Percentiles rank a stretch among this genome's conserved stretches.
phyloP scores from a whole-genome alignment of 2,888 invertebrate genomes.

The Tachina fera region DNA sequence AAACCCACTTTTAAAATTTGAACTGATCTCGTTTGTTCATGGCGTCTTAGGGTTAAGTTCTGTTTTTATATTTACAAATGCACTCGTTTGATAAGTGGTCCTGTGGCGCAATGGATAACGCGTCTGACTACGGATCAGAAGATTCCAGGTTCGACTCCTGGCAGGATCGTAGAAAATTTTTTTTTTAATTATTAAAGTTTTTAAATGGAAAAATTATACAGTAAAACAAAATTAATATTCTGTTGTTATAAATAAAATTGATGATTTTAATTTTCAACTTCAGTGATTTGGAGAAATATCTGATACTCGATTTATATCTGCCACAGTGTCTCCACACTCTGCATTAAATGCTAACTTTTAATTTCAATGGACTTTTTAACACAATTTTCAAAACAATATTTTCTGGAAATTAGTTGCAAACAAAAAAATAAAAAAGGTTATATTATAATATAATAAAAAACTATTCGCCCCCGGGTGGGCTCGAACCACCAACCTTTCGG shows the following conservation, averaged over 20 bases:
- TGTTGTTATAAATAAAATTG: slow-evolving; percentile 1
- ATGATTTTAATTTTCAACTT: neutral
- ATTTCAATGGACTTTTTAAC: too few relatives aligned
- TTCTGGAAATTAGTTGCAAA: neutral
- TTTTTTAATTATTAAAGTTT: too few relatives aligned
- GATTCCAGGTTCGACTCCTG: slow-evolving; percentile 84
- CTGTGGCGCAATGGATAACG: slow-evolving; percentile 84
- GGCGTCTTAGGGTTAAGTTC: neutral
- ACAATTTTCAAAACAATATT: too few relatives aligned
- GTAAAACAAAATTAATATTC: slow-evolving; percentile 10
- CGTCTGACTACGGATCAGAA: slow-evolving; percentile 84
- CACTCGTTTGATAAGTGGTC: slow-evolving; percentile 74
- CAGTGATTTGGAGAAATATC: too few relatives aligned
- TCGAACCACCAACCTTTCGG: slow-evolving; percentile 99
- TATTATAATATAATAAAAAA: neutral
- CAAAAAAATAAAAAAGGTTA: neutral
- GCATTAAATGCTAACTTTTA: too few relatives aligned
- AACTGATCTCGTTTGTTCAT: neutral
- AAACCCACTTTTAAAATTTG: slow-evolving; percentile 12
- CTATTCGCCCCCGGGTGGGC: slow-evolving; percentile 96
- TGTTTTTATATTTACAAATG: neutral
- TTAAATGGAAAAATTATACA: too few relatives aligned
- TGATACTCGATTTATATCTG: too few relatives aligned
- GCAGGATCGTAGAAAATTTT: slow-evolving; percentile 80
- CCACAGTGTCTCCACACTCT: too few relatives aligned